phyloP scores from a whole-genome alignment of 2,888 invertebrate genomes.

The Sarcophaga variegata region DNA sequence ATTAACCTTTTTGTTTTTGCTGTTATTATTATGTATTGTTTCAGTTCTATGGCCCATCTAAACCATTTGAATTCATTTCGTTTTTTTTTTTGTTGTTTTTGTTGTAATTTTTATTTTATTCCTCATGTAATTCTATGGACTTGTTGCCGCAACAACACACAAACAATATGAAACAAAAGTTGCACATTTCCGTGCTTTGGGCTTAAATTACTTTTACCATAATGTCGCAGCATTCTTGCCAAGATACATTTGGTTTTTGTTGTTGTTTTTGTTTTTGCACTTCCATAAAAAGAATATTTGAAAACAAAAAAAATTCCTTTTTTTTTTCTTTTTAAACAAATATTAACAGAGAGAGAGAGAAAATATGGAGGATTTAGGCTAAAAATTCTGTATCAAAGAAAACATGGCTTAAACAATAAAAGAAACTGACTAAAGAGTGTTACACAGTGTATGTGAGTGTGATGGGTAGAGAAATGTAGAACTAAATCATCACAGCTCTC shows the following conservation, averaged over 20 bases:
- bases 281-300: slow-evolving; percentile 34
- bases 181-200: slow-evolving; percentile 66
- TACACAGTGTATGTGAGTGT: slow-evolving; percentile 13
- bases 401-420: slow-evolving; percentile 61
- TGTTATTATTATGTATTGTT: slow-evolving; percentile 12
- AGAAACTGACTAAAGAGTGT: slow-evolving; percentile 12
- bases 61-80: slow-evolving; percentile 44
- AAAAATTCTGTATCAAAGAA: slow-evolving; percentile 43
- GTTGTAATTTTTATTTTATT: too few species aligned
- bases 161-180: slow-evolving; percentile 51
- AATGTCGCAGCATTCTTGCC: slow-evolving; percentile 41
- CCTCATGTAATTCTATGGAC: slow-evolving; percentile 27
- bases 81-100: too few species aligned
- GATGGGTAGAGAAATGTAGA: neutral
- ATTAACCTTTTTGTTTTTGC: slow-evolving; percentile 57
- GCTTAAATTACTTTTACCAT: slow-evolving; percentile 64
- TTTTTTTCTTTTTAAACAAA: slow-evolving; percentile 28
- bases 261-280: slow-evolving; percentile 5
- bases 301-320: slow-evolving; percentile 12
- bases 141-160: slow-evolving; percentile 52
- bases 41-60: slow-evolving; percentile 44
- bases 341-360: neutral
- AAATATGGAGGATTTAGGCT: neutral
- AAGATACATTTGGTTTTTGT: neutral
- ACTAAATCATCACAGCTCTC: slow-evolving; percentile 63